Percentiles rank a stretch among this genome's conserved stretches.
Evolutionary conservation across 2,888 invertebrate genomes (phyloP).

Genomic region (Pasiphila rectangulata): DNA sequence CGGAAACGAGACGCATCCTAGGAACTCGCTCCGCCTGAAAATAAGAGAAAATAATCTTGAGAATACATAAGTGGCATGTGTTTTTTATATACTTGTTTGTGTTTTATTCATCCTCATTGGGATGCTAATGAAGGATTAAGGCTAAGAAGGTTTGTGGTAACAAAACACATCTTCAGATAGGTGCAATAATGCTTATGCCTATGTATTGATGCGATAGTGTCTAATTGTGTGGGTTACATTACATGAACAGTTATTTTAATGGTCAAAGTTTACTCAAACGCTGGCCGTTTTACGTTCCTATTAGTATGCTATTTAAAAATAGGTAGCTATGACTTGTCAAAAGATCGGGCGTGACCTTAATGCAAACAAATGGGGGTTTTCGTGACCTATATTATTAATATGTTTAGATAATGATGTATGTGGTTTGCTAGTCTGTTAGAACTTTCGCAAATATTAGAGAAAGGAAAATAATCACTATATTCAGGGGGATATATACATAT

Average conservation of each 20-base stretch:
- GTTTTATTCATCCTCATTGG: no score
- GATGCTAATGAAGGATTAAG: no score
- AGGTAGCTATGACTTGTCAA: conserved; percentile 33
- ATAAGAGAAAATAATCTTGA: conserved; percentile 41
- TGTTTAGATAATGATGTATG: conserved; percentile 17
- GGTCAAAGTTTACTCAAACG: no score
- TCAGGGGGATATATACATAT: no score
- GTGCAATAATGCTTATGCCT: background rate
- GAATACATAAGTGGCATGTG: no score
- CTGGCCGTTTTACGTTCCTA: no score
- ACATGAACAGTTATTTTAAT: no score
- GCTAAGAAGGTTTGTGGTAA: no score
- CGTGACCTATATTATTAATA: conserved; percentile 42
- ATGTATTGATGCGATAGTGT: background rate
- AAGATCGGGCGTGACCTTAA: conserved; percentile 39
- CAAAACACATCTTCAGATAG: background rate
- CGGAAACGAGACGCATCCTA: conserved; percentile 96
- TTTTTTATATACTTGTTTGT: no score
- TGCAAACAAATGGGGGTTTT: conserved; percentile 41
- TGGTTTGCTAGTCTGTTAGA: no score
- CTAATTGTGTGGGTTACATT: background rate
- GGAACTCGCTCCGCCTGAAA: conserved; percentile 94
- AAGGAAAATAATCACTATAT: no score
- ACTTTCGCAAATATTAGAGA: no score
- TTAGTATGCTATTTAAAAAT: conserved; percentile 5